phyloP scores from a whole-genome alignment of 2,113 vertebrate genomes.

The Emydura subglobosa region DNA sequence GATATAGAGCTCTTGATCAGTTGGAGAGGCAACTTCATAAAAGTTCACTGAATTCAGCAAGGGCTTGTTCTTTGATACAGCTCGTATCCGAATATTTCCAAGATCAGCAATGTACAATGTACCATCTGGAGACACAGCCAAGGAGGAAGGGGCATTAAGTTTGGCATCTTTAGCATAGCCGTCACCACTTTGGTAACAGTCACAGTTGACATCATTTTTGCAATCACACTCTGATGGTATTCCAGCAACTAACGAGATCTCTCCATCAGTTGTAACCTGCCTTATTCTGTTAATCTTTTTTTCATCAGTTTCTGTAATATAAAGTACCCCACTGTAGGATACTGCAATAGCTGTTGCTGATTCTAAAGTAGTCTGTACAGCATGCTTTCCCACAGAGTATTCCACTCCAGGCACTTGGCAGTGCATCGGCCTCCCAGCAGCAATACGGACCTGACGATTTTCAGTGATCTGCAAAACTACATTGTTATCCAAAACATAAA shows the following conservation, averaged over 20 bases:
- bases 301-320: constrained; percentile 95
- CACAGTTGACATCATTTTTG: constrained; percentile 97
- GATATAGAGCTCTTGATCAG: constrained; percentile 96
- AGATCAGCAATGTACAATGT: constrained; percentile 95
- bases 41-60: constrained; percentile 83
- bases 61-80: constrained; percentile 90
- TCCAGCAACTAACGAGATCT: constrained; percentile 94
- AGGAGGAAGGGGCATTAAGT: constrained; percentile 93
- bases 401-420: constrained; percentile 91
- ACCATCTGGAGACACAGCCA: constrained; percentile 93
- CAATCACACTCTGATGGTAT: constrained; percentile 94
- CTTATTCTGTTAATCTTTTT: constrained; percentile 95
- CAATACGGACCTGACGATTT: constrained; percentile 94
- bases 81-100: constrained; percentile 95
- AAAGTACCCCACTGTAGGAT: constrained; percentile 93
- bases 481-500: constrained; percentile 96
- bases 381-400: constrained; percentile 85
- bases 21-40: constrained; percentile 94
- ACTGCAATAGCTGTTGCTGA: constrained; percentile 91
- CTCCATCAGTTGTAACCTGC: constrained; percentile 94
- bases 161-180: constrained; percentile 98
- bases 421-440: constrained; percentile 92
- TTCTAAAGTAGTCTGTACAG: constrained; percentile 91
- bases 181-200: constrained; percentile 95
- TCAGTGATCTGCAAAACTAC: constrained; percentile 95